These are phyloP conservation scores for Chitala chitala DNA, from an alignment of 2,113 vertebrate genomes.

Conservation along the genomic window DNA sequence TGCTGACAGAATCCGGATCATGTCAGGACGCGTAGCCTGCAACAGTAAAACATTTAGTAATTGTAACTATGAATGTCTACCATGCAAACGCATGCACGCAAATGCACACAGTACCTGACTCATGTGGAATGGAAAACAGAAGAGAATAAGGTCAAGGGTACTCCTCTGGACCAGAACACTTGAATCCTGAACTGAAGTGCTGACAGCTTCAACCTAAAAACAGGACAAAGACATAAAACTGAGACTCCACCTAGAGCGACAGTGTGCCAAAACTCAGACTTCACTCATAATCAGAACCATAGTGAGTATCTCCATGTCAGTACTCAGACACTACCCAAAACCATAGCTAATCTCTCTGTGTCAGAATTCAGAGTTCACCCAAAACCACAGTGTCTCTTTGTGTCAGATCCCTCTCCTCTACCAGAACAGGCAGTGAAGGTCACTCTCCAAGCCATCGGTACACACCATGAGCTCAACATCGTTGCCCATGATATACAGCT, in stretches of 20 bases:
- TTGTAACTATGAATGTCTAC: no score
- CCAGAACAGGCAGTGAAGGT: not conserved
- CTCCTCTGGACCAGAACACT: slow-evolving; percentile 96
- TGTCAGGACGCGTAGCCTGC: slow-evolving; percentile 91
- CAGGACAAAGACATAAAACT: slow-evolving; percentile 20
- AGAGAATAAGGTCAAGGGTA: slow-evolving; percentile 93
- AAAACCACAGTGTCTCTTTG: no score
- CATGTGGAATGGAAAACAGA: slow-evolving; percentile 98
- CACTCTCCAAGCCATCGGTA: not conserved
- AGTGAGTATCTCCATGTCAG: no score
- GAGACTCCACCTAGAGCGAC: not conserved
- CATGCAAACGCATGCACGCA: no score
- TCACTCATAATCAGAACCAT: no score
- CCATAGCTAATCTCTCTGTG: no score
- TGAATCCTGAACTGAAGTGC: slow-evolving; percentile 94
- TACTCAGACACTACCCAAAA: no score
- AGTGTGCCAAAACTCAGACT: no score
- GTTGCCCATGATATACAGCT: slow-evolving; percentile 94
- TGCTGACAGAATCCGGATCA: slow-evolving; percentile 93
- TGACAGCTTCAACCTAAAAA: slow-evolving; percentile 92
- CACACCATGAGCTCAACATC: slow-evolving; percentile 96
- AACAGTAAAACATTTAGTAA: slow-evolving; percentile 28
- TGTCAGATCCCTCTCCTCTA: not conserved
- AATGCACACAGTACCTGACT: slow-evolving; percentile 81
- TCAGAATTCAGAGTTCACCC: no score